Evolutionary conservation across 2,113 vertebrate genomes (phyloP).

Genomic region (Daubentonia madagascariensis): DNA sequence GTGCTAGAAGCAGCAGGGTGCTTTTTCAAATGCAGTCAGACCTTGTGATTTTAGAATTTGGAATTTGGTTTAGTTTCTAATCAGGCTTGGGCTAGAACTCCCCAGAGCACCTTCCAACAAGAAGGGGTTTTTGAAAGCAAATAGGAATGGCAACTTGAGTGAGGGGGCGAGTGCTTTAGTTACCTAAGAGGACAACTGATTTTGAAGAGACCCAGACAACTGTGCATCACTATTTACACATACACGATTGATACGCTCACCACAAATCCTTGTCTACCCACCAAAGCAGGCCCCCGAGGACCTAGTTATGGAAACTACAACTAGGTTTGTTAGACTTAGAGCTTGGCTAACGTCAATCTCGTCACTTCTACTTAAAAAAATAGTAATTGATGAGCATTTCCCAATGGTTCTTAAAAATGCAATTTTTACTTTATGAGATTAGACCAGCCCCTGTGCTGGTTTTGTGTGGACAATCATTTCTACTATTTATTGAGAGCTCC

Average conservation of each 20-base stretch:
- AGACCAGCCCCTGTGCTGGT: not conserved
- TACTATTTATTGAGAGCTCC: not conserved
- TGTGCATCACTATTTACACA: not conserved
- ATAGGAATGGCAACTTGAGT: not conserved
- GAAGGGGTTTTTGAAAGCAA: conserved; percentile 42
- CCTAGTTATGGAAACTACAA: conserved; percentile 36
- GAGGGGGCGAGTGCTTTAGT: not conserved
- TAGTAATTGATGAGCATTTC: conserved; percentile 40
- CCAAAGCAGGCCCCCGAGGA: not conserved
- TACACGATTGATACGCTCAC: not conserved
- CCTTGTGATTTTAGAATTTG: conserved; percentile 21
- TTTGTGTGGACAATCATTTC: not conserved
- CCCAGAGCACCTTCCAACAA: not conserved
- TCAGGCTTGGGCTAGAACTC: conserved; percentile 6
- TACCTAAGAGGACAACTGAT: not conserved
- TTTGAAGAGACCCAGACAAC: conserved; percentile 11
- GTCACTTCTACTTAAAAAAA: conserved; percentile 42
- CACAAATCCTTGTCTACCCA: not conserved
- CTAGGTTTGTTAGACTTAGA: conserved; percentile 26
- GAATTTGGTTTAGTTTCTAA: conserved; percentile 47
- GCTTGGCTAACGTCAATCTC: not conserved
- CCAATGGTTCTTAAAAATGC: conserved; percentile 39
- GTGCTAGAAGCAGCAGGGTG: not conserved
- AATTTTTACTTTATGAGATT: not conserved
- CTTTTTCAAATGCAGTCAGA: conserved; percentile 12